Percentiles rank a stretch among this genome's conserved stretches.
Conservation (phyloP, 2,888 invertebrate genomes). For the Gordius sp. region DNA sequence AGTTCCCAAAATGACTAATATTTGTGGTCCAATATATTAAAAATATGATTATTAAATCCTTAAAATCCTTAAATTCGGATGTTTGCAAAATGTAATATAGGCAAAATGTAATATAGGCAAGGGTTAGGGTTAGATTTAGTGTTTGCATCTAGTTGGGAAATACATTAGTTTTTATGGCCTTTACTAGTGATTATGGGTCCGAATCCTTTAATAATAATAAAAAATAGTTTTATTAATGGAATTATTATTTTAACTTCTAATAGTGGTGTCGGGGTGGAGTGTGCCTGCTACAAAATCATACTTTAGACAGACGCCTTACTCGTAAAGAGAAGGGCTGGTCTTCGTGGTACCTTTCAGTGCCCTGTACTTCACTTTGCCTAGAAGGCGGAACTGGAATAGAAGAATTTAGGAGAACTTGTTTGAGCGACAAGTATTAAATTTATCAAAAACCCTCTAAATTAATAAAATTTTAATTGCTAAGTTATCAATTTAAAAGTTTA, state of each 20-base stretch:
- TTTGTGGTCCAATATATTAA: too few species aligned
- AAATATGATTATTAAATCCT: too few species aligned
- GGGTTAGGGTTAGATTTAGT: too few species aligned
- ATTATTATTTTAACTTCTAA: not conserved
- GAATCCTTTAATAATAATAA: too few species aligned
- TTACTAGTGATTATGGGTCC: too few species aligned
- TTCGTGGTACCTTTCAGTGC: conserved; percentile 6
- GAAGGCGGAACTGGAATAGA: not conserved
- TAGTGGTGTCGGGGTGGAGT: conserved; percentile 9
- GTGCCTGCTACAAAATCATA: not conserved
- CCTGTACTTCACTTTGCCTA: conserved; percentile 7
- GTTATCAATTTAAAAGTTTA: not conserved
- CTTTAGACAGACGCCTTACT: not conserved
- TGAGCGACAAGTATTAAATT: not conserved
- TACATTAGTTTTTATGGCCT: too few species aligned
- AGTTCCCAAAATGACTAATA: too few species aligned
- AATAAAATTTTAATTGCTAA: not conserved
- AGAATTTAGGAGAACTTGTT: not conserved
- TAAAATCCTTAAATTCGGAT: too few species aligned
- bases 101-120: too few species aligned
- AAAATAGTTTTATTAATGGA: too few species aligned
- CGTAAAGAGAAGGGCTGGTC: not conserved
- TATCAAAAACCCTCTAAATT: not conserved
- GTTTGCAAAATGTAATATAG: too few species aligned
- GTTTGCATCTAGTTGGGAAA: too few species aligned